Conservation (phyloP, 2,113 vertebrate genomes). For the Cisticola juncidis region DNA sequence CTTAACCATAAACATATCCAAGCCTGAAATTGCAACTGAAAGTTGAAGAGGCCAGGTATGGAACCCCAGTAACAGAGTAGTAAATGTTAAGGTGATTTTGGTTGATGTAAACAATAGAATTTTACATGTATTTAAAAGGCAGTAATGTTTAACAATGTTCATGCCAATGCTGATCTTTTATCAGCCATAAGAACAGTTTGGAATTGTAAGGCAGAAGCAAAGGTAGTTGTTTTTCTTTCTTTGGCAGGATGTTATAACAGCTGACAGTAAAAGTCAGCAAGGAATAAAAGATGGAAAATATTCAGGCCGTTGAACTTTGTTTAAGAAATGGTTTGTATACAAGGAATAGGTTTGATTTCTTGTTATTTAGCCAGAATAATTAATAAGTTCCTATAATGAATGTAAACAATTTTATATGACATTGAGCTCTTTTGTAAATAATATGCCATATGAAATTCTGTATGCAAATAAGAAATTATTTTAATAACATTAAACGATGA, state of each 20-base stretch:
- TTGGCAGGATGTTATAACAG: neutral
- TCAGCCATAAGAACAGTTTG: neutral
- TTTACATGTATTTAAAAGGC: neutral
- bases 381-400: constrained; percentile 3
- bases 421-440: constrained; percentile 55
- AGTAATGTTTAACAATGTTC: neutral
- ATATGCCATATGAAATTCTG: constrained; percentile 11
- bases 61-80: neutral
- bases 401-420: constrained; percentile 39
- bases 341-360: neutral
- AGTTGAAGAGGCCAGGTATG: neutral
- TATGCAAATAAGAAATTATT: constrained; percentile 56
- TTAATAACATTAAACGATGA: constrained; percentile 59
- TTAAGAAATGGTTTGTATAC: neutral
- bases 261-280: neutral
- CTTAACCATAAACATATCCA: neutral
- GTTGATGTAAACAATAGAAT: neutral
- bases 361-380: neutral
- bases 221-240: neutral
- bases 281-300: neutral
- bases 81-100: neutral
- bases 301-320: neutral
- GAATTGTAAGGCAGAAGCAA: neutral
- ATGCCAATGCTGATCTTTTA: neutral
- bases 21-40: neutral